These are phyloP conservation scores for Melipona quadrifasciata DNA, from an alignment of 1,140 invertebrate genomes.

Conservation along the genomic window DNA sequence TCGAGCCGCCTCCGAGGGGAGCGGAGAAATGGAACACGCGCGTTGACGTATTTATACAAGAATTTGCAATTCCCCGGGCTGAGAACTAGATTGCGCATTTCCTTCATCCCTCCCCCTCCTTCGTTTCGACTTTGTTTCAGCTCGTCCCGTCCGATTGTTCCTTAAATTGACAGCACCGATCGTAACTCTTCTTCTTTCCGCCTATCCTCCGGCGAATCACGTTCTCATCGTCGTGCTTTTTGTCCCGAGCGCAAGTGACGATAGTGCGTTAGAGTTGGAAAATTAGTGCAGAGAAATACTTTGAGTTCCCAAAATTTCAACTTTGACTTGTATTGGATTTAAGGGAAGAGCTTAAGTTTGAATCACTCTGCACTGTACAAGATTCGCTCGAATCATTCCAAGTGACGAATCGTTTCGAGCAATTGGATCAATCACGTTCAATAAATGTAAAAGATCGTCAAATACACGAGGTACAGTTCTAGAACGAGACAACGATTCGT, in stretches of 20 bases:
- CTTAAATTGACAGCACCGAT: background rate
- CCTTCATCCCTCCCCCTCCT: conserved; percentile 16
- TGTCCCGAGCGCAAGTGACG: background rate
- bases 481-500: background rate
- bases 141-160: background rate
- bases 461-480: too few relatives aligned
- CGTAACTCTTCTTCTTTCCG: too few relatives aligned
- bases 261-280: too few relatives aligned
- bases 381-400: background rate
- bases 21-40: background rate
- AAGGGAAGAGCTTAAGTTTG: too few relatives aligned
- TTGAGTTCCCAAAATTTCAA: too few relatives aligned
- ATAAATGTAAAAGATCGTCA: background rate
- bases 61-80: conserved; percentile 41
- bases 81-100: conserved; percentile 1
- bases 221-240: background rate
- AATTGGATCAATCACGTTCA: fast-evolving
- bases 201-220: background rate
- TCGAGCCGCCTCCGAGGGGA: background rate
- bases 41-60: conserved; percentile 39
- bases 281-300: too few relatives aligned
- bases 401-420: background rate
- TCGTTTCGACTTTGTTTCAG: background rate
- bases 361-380: too few relatives aligned
- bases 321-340: too few relatives aligned